Percentiles rank a stretch among this genome's conserved stretches.
These are phyloP conservation scores for Hypocryptadius cinnamomeus DNA, from an alignment of 2,113 vertebrate genomes.

Conservation along the genomic window DNA sequence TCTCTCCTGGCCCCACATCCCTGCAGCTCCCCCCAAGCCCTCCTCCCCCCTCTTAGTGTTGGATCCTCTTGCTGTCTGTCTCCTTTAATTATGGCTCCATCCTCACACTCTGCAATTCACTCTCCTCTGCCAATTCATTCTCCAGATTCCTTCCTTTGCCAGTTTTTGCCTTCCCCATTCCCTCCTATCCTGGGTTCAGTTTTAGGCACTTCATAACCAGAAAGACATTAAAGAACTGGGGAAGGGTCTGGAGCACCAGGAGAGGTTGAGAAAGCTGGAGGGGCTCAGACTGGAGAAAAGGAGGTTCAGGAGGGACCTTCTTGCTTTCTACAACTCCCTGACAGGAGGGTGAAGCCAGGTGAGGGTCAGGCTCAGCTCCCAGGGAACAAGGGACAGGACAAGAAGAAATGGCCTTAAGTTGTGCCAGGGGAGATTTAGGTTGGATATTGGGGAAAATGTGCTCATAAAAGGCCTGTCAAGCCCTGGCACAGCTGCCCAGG, in stretches of 20 bases:
- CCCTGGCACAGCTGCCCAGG: not conserved
- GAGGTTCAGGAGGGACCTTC: not conserved
- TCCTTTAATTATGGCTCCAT: not conserved
- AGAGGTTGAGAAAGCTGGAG: not conserved
- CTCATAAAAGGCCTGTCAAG: not conserved
- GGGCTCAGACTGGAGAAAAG: not conserved
- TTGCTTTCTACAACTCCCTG: fast-evolving
- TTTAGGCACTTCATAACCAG: not conserved
- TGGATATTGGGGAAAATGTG: not conserved
- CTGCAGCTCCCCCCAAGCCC: not conserved
- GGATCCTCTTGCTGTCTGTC: not conserved
- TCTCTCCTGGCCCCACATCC: not conserved
- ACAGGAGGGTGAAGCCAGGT: not conserved
- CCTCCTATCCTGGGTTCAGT: not conserved
- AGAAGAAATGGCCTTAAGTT: not conserved
- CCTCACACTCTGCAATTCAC: not conserved
- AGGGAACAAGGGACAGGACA: not conserved
- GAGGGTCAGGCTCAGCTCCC: not conserved
- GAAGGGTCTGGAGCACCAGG: not conserved
- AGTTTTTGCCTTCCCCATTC: not conserved
- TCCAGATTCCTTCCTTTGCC: not conserved
- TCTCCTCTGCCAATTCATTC: not conserved
- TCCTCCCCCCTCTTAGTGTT: fast-evolving
- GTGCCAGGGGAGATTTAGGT: not conserved
- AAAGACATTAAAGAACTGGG: not conserved